Evolutionary conservation across 2,797 vertebrate species (phyloP), one percentile per base, ranked within the genome.

Genomic region (Hylomyscus alleni): DNA sequence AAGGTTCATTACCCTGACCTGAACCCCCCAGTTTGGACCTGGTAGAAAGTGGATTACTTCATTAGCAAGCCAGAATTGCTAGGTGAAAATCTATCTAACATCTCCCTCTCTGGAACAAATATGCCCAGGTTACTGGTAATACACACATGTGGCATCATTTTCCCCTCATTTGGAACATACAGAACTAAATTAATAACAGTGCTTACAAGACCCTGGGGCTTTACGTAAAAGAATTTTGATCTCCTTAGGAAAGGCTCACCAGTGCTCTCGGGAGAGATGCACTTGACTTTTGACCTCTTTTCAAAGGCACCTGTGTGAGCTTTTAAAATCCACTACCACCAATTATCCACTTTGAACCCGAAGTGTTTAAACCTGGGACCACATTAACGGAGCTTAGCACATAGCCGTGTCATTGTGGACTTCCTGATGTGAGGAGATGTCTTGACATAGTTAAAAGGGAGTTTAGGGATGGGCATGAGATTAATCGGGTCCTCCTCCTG

Each of bases 221-320:
- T 98, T 98, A 96, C 0, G 95, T 98, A 97, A 98, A 98, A 98
- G 98, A 99, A 99, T 99, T 98, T 98, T 98, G 98, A 98, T 98
- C 98, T 99, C 97, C 98, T 98, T 98, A 98, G 98, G 98, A 98
- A 99, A 98, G 98, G 98, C 97, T 98, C 98, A 91, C 98, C 98
- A 98, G 98, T 98, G 98, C 99, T 99, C 98, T 98, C 97, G 93
- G 98, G 98, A 98, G 98, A 98, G 98, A 99, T 98, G 98, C 99
- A 99, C 99, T 99, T 99, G 99, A 99, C 99, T 99, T 99, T 98
- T 99, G 99, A 99, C 99, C 99, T 99, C 99, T 99, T 99, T 99
- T 99, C 98, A 99, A 98, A 98, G 98, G 99, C 99, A 99, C 99
- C 99, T 99, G 99, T 98, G 98, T 98, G 98, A 99, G 98, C 98